Evolutionary conservation across 2,113 vertebrate genomes (phyloP).

Genomic region (Chloropsis hardwickii): DNA sequence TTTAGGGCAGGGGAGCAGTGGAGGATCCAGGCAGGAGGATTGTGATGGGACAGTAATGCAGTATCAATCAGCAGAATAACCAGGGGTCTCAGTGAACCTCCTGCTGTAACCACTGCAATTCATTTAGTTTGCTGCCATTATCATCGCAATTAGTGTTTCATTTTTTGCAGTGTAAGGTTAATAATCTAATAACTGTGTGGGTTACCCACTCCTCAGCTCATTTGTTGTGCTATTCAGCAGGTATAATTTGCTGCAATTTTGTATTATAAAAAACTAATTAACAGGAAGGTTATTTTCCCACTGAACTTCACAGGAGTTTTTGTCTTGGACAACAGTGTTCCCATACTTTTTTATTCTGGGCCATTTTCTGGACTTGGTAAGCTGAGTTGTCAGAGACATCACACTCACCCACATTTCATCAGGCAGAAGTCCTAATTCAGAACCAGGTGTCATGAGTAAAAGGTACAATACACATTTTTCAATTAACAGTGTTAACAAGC

Average conservation of each 20-base stretch:
- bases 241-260: not conserved
- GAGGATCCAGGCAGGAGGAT: not conserved
- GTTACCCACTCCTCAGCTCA: not conserved
- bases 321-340: not conserved
- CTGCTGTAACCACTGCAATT: not conserved
- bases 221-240: not conserved
- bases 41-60: not conserved
- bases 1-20: not conserved
- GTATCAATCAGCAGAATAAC: not conserved
- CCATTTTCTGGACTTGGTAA: not conserved
- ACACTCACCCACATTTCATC: not conserved
- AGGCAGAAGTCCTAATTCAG: not conserved
- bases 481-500: not conserved
- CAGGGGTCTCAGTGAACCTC: not conserved
- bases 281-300: not conserved
- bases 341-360: not conserved
- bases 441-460: not conserved
- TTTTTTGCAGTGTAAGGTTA: not conserved
- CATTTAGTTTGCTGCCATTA: not conserved
- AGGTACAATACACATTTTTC: not conserved
- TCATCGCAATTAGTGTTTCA: not conserved
- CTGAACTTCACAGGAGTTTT: not conserved
- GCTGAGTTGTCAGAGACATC: not conserved
- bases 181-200: not conserved
- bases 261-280: not conserved